A percentile compares a stretch with the other conserved stretches of the same genome.
Conservation (phyloP, 2,888 invertebrate species). For the Alviniconcha strummeri region DNA sequence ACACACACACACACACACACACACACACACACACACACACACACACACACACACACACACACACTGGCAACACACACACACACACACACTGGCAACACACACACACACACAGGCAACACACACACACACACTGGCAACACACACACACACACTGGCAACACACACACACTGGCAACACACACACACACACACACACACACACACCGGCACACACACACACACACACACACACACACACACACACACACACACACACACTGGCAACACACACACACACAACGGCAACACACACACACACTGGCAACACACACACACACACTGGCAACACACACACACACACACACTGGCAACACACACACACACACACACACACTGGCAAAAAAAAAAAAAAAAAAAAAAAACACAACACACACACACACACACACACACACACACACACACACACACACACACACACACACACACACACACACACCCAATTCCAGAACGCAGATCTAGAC, state of each 20-base stretch:
- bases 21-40: neutral
- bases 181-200: neutral
- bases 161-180: too few relatives aligned
- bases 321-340: too few relatives aligned
- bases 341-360: too few relatives aligned
- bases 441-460: neutral
- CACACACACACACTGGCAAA: neutral
- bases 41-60: neutral
- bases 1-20: neutral
- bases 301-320: too few relatives aligned
- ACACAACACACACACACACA: neutral
- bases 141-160: too few relatives aligned
- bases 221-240: neutral
- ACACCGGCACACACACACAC: too few relatives aligned
- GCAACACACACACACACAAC: too few relatives aligned
- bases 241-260: neutral
- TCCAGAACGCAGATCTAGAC: neutral
- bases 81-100: too few relatives aligned
- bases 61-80: neutral
- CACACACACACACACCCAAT: neutral
- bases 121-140: too few relatives aligned
- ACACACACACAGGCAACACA: too few relatives aligned
- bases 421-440: too few relatives aligned
- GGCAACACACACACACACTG: too few relatives aligned
- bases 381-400: neutral